Evolutionary conservation across 2,888 invertebrate genomes (phyloP), one percentile per base, ranked within the genome.

Genomic region (Slavum lentiscoides): DNA sequence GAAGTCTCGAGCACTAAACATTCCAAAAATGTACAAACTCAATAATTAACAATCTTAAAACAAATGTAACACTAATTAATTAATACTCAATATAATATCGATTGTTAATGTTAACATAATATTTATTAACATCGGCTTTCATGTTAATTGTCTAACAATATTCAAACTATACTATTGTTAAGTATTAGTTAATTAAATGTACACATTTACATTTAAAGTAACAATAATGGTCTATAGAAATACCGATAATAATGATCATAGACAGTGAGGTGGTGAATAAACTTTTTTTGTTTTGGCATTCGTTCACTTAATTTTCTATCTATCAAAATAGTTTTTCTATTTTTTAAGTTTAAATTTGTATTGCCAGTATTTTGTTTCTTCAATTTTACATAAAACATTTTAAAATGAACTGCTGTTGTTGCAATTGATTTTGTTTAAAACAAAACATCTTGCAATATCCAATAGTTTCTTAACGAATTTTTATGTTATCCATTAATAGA

Each of bases 101-200:
- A 80, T 64, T 72, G 49, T 70, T 80, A 64, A 70, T 62, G 62
- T 30, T 70, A 77, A 69, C 39, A 69, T 77, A 62, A 69, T 72
- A 69, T 76, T 61, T 68, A 76, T 80, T 80, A 80, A 80, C 80
- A 64, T 70, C 13, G 23, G 72, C 80, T 80, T 80, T 62, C 30
- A 62, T 77, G 81, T 76, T 77, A 68, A 81, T 82, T 81, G 11
- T 70, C 61, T 73, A 81, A 81, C 73, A 80, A 53, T 66, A 77
- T 72, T 74, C 30, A 23, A 74, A 82, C 15, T 68, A 58, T 72
- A 43, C 61, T 82, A 73, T 70, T 72, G 21, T 30, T 15, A 19
- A 68, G 15, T 58, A 39, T 39, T 74, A 17, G 37, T 67, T 75
- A 23, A 59, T 66, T 64, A 17, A 49, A 23, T 62, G 19, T 62